phyloP scores from a whole-genome alignment of 2,888 invertebrate species.

The Mesorhabditis spiculigera region DNA sequence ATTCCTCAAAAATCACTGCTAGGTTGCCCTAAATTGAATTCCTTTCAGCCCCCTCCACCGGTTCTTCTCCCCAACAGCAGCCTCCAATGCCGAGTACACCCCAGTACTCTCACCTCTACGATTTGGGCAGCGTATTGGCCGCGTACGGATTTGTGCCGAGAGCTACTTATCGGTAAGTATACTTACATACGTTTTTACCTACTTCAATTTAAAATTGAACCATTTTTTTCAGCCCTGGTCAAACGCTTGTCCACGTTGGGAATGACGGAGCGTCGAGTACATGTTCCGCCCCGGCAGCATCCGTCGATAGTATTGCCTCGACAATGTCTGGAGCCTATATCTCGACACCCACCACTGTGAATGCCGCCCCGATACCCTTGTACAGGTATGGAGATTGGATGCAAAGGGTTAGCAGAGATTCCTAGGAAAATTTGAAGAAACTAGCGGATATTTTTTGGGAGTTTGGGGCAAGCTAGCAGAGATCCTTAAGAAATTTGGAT shows the following conservation, averaged over 20 bases:
- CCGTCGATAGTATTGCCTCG: no score
- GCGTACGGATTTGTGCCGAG: slow-evolving; percentile 43
- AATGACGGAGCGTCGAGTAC: no score
- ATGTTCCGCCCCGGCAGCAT: no score
- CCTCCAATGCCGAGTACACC: neutral
- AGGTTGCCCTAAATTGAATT: neutral
- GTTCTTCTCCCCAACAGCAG: slow-evolving; percentile 6
- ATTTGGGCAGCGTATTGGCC: slow-evolving; percentile 33
- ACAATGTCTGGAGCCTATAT: no score
- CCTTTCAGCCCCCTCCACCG: slow-evolving; percentile 3
- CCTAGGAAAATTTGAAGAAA: no score
- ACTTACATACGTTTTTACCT: neutral
- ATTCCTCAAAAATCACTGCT: neutral
- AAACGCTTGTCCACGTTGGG: neutral
- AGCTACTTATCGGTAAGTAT: slow-evolving; percentile 31
- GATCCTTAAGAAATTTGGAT: no score
- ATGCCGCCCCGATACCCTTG: no score
- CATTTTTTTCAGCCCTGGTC: neutral
- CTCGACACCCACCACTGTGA: no score
- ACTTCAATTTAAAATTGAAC: neutral
- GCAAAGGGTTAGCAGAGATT: no score
- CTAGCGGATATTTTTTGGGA: no score
- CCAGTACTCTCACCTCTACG: slow-evolving; percentile 17
- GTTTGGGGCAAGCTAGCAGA: no score
- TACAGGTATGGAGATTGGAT: no score